Evolutionary conservation across 2,888 invertebrate genomes (phyloP), one percentile per base, ranked within the genome.

Genomic region (Pyrrhosoma nymphula): DNA sequence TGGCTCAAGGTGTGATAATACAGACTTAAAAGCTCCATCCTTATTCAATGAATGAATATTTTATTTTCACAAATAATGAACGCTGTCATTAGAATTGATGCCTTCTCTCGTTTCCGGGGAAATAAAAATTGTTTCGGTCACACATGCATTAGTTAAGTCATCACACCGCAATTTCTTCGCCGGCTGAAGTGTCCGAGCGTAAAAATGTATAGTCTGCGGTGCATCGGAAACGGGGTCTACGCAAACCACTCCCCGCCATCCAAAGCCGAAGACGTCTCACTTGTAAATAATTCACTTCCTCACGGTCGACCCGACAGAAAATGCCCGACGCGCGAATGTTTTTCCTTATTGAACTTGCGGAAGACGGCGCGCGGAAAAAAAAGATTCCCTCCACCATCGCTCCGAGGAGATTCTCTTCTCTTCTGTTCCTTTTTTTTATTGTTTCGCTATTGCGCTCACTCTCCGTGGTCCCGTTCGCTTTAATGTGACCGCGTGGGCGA

Each of bases 401-500:
- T 75, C 26, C 6, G 69, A n/a, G n/a, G 69, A 69, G 2, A 2
- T 10, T 60, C 60, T 20, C 16, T 60, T 60, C 20, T 60, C 60
- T 10, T 14, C 20, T 4, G 0, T 60, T 14, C 16, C 12, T 60
- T 69, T 35, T 82, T 56, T 26, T 89, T 89, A 89, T 55, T 47
- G 89, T 89, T 56, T 55, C 47, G 14, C 89, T 26, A 89, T 39
- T 89, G 20, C 47, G 26, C 89, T 56, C 89, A 14, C 60, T 60
- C 26, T 18, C 47, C 55, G n/a, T 18, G 89, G n/a, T 89, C 56
- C 89, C 89, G 89, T 89, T 89, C n/a, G 14, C 89, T 89, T 89
- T 89, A 89, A 89, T 26, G 89, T 47, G 16, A 89, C 55, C 89
- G 89, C 89, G 89, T 89, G 56, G 89, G 89, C 23, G 89, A 56